Percentiles rank a stretch among this genome's conserved stretches.
phyloP scores from a whole-genome alignment of 2,888 invertebrate species.

The Mesopsocus fuscifrons region DNA sequence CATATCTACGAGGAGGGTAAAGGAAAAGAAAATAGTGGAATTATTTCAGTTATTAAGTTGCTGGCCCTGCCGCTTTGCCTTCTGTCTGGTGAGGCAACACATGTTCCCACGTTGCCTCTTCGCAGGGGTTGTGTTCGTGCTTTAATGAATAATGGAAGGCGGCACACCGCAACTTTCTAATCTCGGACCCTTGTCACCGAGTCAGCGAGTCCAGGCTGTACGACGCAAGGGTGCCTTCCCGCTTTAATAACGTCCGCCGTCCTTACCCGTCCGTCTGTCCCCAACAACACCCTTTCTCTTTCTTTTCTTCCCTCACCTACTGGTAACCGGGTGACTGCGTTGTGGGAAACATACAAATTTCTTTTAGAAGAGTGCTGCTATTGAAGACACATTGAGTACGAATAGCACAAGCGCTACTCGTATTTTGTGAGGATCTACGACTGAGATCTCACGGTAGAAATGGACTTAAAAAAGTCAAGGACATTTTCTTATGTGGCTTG shows the following conservation, averaged over 20 bases:
- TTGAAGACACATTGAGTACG: too few species aligned
- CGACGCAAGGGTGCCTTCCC: background rate
- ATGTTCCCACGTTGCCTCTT: constrained; percentile 4
- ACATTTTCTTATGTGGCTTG: background rate
- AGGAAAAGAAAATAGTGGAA: background rate
- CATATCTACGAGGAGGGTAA: background rate
- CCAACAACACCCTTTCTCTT: background rate
- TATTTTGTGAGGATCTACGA: too few species aligned
- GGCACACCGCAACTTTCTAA: constrained; percentile 8
- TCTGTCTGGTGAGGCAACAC: constrained; percentile 4
- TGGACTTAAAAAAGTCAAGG: too few species aligned
- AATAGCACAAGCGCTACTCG: too few species aligned
- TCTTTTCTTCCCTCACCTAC: background rate
- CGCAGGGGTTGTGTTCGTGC: background rate
- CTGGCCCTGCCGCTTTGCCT: background rate
- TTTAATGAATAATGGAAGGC: constrained; percentile 9
- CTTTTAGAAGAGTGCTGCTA: too few species aligned
- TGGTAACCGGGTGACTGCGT: too few species aligned
- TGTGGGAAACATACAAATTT: too few species aligned
- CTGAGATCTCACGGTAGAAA: too few species aligned
- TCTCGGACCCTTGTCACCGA: constrained; percentile 7
- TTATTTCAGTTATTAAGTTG: background rate
- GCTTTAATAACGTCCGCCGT: background rate
- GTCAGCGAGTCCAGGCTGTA: background rate
- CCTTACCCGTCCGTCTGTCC: background rate